Evolutionary conservation across 2,888 invertebrate genomes (phyloP).

Genomic region (Melieria omissa): DNA sequence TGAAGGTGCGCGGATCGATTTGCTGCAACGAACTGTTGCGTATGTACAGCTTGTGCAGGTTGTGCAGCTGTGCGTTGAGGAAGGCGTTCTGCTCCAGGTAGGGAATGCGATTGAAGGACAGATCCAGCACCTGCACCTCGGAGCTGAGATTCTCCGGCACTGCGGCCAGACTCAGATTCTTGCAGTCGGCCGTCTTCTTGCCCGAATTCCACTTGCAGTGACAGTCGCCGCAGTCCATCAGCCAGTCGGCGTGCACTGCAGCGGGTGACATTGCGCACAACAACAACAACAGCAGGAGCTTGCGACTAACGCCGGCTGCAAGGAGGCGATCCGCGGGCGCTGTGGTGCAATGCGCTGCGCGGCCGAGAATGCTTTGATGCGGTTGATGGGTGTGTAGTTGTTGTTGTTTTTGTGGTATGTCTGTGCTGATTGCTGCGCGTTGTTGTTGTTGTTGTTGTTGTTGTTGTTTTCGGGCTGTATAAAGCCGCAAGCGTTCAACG

Average conservation of each 20-base stretch:
- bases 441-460: constrained; percentile 30
- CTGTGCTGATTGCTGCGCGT: not conserved
- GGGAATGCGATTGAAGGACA: constrained; percentile 76
- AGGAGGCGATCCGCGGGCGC: not conserved
- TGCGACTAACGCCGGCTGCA: constrained; percentile 1
- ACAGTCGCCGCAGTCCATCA: constrained; percentile 69
- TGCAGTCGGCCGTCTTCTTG: constrained; percentile 85
- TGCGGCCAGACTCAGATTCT: constrained; percentile 72
- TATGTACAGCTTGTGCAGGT: constrained; percentile 83
- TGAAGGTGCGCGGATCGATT: constrained; percentile 78
- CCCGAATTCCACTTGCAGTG: constrained; percentile 88
- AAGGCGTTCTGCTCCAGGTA: constrained; percentile 77
- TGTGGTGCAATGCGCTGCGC: not conserved
- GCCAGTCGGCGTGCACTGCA: constrained; percentile 57
- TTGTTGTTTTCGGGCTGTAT: too few relatives aligned
- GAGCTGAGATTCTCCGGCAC: constrained; percentile 79
- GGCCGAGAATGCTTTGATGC: not conserved
- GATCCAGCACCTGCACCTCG: constrained; percentile 77
- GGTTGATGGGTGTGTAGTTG: constrained; percentile 8
- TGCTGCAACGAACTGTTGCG: constrained; percentile 77
- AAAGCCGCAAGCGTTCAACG: too few relatives aligned
- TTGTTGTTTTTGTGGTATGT: constrained; percentile 23
- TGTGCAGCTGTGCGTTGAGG: constrained; percentile 75
- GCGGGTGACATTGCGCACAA: constrained; percentile 45
- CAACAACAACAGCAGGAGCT: constrained; percentile 45